Evolutionary conservation across 2,888 invertebrate genomes (phyloP).

Genomic region (Lasioglossum malachurum): DNA sequence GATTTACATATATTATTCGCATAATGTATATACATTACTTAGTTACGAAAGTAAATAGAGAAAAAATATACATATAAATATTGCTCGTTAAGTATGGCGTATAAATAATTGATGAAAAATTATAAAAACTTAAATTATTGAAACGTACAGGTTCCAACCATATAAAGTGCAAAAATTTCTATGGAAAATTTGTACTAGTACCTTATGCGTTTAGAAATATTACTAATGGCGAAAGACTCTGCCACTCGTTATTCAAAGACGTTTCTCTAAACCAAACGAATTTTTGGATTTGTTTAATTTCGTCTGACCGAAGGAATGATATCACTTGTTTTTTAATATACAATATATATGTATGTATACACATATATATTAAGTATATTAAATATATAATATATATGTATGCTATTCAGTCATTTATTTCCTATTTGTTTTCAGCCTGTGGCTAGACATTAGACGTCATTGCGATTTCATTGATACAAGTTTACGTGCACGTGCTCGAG

Average conservation of each 20-base stretch:
- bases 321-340: conserved; percentile 25
- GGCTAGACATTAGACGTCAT: conserved; percentile 89
- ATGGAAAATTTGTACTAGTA: conserved; percentile 58
- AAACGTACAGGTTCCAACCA: conserved; percentile 22
- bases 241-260: conserved; percentile 22
- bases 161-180: conserved; percentile 38
- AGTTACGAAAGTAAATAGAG: background rate
- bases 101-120: conserved; percentile 34
- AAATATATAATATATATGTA: background rate
- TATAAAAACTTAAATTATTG: conserved; percentile 28
- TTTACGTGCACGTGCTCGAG: conserved; percentile 92
- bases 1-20: conserved; percentile 1
- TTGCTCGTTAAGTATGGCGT: background rate
- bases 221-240: conserved; percentile 12
- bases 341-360: background rate
- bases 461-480: conserved; percentile 93
- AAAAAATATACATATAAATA: conserved; percentile 2
- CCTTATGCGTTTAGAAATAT: conserved; percentile 37
- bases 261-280: conserved; percentile 32
- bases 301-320: conserved; percentile 33
- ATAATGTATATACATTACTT: background rate
- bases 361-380: background rate
- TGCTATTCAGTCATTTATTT: conserved; percentile 48
- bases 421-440: conserved; percentile 78
- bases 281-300: conserved; percentile 1